Percentiles rank a stretch among this genome's conserved stretches.
These are phyloP conservation scores for Platyscapa corneri DNA, from an alignment of 1,140 invertebrate genomes.

Conservation along the genomic window DNA sequence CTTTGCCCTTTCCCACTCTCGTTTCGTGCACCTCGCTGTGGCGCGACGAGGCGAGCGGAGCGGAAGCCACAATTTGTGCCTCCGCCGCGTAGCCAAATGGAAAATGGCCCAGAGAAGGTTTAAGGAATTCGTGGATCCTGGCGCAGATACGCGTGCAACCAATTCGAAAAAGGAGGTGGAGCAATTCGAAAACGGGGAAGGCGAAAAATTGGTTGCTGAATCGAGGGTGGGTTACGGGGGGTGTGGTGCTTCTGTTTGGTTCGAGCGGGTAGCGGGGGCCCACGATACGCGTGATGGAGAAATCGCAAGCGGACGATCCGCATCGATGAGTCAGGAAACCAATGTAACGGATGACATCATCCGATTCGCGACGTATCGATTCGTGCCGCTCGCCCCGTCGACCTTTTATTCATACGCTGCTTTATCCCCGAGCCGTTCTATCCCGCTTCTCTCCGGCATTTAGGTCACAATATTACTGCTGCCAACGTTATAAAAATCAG, in stretches of 20 bases:
- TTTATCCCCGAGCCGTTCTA: background rate
- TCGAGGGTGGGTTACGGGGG: background rate
- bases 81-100: background rate
- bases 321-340: constrained; percentile 50
- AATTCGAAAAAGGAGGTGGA: constrained; percentile 24
- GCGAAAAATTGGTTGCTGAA: constrained; percentile 39
- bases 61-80: background rate
- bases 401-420: background rate
- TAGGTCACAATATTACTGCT: background rate
- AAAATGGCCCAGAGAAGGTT: constrained; percentile 23
- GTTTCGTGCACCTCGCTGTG: no score
- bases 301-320: constrained; percentile 31
- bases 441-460: background rate
- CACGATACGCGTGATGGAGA: background rate
- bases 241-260: constrained; percentile 15
- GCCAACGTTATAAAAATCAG: no score
- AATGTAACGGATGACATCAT: constrained; percentile 51
- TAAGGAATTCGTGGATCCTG: constrained; percentile 1
- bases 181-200: constrained; percentile 5
- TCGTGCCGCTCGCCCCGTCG: background rate
- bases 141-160: background rate
- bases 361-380: constrained; percentile 43
- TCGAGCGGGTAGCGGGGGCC: background rate
- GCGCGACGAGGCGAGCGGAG: background rate
- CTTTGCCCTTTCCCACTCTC: background rate